A percentile compares a stretch with the other conserved stretches of the same genome.
Evolutionary conservation across 1,140 invertebrate species (phyloP).

Genomic region (Rhizoglyphus robini): DNA sequence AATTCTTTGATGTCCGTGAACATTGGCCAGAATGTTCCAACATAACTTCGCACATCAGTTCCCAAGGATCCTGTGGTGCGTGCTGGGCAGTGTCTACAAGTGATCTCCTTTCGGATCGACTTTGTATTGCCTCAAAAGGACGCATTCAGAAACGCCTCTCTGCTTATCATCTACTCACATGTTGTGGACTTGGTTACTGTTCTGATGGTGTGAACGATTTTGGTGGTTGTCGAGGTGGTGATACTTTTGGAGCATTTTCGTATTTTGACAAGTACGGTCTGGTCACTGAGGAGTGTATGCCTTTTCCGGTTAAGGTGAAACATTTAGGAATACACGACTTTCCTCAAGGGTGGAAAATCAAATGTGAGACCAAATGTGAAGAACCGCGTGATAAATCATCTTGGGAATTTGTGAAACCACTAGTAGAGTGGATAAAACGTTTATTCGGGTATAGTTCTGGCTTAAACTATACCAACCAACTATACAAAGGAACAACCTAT

Average conservation of each 20-base stretch:
- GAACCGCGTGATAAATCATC: not conserved
- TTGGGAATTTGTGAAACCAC: too few species aligned
- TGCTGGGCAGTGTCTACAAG: not conserved
- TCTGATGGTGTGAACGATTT: not conserved
- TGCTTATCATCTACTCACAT: too few species aligned
- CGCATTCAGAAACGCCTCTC: too few species aligned
- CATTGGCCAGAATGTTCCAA: too few species aligned
- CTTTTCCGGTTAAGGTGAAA: not conserved
- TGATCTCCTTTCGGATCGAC: not conserved
- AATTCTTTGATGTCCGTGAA: too few species aligned
- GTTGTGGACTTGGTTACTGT: not conserved
- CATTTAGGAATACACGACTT: not conserved
- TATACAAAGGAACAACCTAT: too few species aligned
- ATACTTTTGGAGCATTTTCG: not conserved
- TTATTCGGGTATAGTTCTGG: too few species aligned
- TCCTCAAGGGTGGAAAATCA: not conserved
- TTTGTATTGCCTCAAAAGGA: too few species aligned
- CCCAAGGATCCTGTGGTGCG: too few species aligned
- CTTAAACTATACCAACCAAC: too few species aligned
- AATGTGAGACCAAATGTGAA: not conserved
- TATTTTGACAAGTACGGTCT: not conserved
- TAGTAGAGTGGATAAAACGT: too few species aligned
- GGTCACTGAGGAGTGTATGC: not conserved
- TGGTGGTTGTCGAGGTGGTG: not conserved
- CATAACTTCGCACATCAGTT: too few species aligned